Evolutionary conservation across 2,888 invertebrate species (phyloP).

Genomic region (Patella caerulea): DNA sequence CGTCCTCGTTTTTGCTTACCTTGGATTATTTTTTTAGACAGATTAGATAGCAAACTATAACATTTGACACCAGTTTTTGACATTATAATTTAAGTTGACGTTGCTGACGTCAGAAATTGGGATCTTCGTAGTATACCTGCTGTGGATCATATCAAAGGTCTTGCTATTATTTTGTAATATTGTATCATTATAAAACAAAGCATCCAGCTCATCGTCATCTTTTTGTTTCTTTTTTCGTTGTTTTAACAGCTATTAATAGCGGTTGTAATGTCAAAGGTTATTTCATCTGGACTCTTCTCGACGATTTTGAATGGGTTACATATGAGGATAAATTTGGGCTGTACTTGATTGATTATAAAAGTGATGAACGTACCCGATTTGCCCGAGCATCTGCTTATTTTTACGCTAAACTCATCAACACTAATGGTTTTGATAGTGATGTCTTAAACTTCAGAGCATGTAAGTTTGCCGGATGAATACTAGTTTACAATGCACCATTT

Average conservation of each 20-base stretch:
- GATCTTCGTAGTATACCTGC: no score
- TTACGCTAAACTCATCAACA: conserved; percentile 50
- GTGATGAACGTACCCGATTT: conserved; percentile 78
- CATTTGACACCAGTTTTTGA: no score
- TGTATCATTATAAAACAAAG: no score
- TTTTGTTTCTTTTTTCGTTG: not conserved
- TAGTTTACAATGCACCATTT: no score
- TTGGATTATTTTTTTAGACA: no score
- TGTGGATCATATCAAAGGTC: no score
- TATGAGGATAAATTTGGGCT: conserved; percentile 81
- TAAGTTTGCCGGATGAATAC: conserved; percentile 12
- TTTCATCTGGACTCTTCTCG: conserved; percentile 85
- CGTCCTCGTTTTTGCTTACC: no score
- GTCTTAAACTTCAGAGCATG: conserved; percentile 36
- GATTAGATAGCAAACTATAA: no score
- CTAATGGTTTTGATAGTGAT: conserved; percentile 45
- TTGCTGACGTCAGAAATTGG: no score
- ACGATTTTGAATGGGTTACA: conserved; percentile 86
- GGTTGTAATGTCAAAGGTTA: conserved; percentile 75
- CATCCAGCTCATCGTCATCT: no score
- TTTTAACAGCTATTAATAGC: conserved; percentile 45
- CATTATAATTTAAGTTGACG: no score
- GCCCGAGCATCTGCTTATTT: conserved; percentile 77
- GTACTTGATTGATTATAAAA: conserved; percentile 80
- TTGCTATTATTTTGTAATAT: no score